Evolutionary conservation across 2,797 vertebrate genomes (phyloP), one percentile per base, ranked within the genome.

Genomic region (Selene dorsalis): DNA sequence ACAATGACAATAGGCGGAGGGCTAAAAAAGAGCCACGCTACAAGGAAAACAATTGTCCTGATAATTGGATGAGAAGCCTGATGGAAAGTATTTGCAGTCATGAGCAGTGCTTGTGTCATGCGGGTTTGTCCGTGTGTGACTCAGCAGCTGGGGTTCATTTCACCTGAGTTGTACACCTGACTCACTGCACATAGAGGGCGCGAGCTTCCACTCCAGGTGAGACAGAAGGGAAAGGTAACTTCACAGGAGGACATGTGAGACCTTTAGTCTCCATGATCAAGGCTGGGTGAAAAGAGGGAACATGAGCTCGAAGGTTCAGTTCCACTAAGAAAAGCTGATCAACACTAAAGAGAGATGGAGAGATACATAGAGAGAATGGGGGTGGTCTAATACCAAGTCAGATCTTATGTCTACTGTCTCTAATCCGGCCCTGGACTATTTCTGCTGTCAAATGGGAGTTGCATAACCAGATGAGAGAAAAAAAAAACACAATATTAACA

Each of bases 121-220:
- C 32, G 67, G 64, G 70, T 81, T 74, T 64, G 62, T 75, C 70
- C 81, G 28, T 18, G 75, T 59, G 74, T 92, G 90, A 91, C 59
- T 91, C 83, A 89, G 6, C 4, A 0, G 4, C 64, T 43, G 1
- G 30, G 22, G 56, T 77, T 73, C 77, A 77, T 82, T 59, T 79
- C 73, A 87, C 85, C 84, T 84, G 80, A 71, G 57, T 61, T 75
- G 35, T 65, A 78, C 82, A 87, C 79, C 80, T 91, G 87, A 91
- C 73, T 91, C 90, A 91, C 75, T 48, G 38, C 84, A 80, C 75
- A 83, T 67, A 63, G 39, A 72, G 18, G 22, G 32, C 30, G 41
- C 50, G 52, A 8, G 24, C 43, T 52, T 55, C 22, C 32, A 35
- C 62, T 47, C 69, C 79, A 85, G 73, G 70, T 76, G 77, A 53